Evolutionary conservation across 2,888 invertebrate species (phyloP).

Genomic region (Sepioteuthis lessoniana): DNA sequence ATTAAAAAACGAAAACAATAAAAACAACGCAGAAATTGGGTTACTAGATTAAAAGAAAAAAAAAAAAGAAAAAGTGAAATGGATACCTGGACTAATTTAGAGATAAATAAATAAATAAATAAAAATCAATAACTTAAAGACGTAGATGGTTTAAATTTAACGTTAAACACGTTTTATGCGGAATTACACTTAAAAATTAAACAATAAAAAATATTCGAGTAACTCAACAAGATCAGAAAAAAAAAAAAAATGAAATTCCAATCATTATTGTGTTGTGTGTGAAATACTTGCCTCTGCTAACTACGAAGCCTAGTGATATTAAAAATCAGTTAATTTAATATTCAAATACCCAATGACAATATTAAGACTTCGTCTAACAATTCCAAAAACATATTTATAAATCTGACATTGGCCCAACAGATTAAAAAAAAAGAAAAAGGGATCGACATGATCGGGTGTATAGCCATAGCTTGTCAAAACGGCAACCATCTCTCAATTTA

Average conservation of each 20-base stretch:
- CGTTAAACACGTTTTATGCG: neutral
- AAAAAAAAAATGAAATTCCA: neutral
- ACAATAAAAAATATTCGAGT: neutral
- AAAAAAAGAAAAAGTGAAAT: neutral
- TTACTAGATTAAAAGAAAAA: no score
- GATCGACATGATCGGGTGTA: neutral
- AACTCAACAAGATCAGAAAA: neutral
- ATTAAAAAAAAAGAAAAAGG: no score
- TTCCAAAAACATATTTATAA: neutral
- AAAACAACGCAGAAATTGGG: no score
- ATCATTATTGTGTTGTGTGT: neutral
- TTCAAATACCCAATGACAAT: neutral
- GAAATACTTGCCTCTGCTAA: neutral
- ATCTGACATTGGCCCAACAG: neutral
- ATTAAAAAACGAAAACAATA: no score
- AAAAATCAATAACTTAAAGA: neutral
- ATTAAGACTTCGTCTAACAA: neutral
- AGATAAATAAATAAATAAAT: neutral
- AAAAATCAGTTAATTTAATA: neutral
- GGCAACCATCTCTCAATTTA: neutral
- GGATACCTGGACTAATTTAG: neutral
- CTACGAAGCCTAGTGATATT: neutral
- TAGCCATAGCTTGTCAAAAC: neutral
- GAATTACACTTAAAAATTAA: neutral
- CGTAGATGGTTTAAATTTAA: neutral